phyloP scores from a whole-genome alignment of 2,797 vertebrate genomes.

The Sebastes umbrosus region DNA sequence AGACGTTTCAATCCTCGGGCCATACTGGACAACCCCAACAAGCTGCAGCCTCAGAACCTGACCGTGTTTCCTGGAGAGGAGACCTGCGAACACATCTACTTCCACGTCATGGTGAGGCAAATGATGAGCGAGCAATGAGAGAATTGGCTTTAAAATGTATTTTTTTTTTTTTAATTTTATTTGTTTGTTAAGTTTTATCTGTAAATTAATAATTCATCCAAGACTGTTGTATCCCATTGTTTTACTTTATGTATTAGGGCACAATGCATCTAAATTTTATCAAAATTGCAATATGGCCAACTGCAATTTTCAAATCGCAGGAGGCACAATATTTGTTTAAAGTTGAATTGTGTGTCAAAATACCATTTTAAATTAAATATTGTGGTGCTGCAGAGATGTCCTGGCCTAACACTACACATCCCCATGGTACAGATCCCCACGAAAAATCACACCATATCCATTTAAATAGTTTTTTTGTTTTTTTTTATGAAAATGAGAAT shows the following conservation, averaged over 20 bases:
- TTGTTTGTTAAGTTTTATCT: background rate
- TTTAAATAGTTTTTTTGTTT: too few species aligned
- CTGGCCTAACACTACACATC: too few species aligned
- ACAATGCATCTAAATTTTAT: too few species aligned
- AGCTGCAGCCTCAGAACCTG: conserved; percentile 78
- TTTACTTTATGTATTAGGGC: background rate
- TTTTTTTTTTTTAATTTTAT: background rate
- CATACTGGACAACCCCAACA: conserved; percentile 86
- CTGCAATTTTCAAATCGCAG: too few species aligned
- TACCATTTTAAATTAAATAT: too few species aligned
- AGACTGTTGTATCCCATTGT: background rate
- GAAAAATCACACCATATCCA: too few species aligned
- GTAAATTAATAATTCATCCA: background rate
- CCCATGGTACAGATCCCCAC: too few species aligned
- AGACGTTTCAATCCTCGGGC: conserved; percentile 92
- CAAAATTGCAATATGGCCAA: too few species aligned
- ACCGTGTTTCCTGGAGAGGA: conserved; percentile 80
- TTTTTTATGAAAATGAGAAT: too few species aligned
- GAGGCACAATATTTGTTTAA: too few species aligned
- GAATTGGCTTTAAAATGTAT: background rate
- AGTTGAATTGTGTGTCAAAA: too few species aligned
- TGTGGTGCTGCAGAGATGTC: too few species aligned
- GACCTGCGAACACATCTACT: conserved; percentile 87
- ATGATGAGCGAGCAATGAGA: background rate
- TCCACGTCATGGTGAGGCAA: conserved; percentile 92